Evolutionary conservation across 2,888 invertebrate species (phyloP), one percentile per base, ranked within the genome.

Genomic region (Drosophila villosipedis): DNA sequence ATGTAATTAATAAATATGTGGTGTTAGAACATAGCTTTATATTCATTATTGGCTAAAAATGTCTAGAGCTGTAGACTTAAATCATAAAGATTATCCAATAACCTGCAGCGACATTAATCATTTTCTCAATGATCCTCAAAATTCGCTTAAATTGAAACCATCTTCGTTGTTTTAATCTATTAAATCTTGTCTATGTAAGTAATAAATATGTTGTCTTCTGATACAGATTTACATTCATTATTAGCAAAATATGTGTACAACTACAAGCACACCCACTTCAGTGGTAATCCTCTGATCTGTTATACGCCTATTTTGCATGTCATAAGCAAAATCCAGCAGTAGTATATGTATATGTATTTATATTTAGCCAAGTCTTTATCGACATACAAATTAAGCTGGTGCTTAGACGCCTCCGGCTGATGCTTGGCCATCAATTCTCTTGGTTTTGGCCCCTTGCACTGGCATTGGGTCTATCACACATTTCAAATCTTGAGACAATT

Each of bases 401-500:
- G 64, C 73, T 67, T 54, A 33, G 54, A 16, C 30, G 74, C 80
- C 80, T 37, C 28, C n/a, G 70, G 74, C 77, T 58, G 53, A 50
- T 54, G 65, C 47, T 69, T 37, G 60, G 39, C 63, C 61, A 53
- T 59, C 62, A 76, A 63, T 76, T 73, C 37, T 19, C 53, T 54
- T 58, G 57, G 50, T 50, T 68, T 64, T 43, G 68, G 58, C 30
- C 59, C 52, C 37, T 66, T 47, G 25, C 47, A 47, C 12, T 39
- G 39, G 61, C 68, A 73, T 71, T 82, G 55, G 30, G 66, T 53
- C 77, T 86, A 84, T 84, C 83, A 70, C 73, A 57, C 78, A 70
- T 70, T 75, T 80, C 53, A 82, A 67, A 87, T 84, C 87, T 80
- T 67, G 69, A 68, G 54, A 75, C 66, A 79, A 71, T 84, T 78